Conservation (phyloP, 1,140 invertebrate species). For the Aricia agestis region DNA sequence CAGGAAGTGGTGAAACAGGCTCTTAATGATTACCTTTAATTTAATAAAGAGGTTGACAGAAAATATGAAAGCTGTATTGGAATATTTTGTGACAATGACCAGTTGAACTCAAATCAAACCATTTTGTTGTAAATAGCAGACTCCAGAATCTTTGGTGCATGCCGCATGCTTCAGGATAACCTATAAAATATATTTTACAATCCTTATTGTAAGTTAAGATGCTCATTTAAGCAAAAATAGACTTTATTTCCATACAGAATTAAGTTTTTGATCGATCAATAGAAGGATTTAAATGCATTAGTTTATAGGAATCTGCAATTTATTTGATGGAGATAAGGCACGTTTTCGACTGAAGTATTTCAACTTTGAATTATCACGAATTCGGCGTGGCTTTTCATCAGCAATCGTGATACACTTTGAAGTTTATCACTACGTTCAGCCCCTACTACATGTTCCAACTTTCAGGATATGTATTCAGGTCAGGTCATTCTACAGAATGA, state of each 20-base stretch:
- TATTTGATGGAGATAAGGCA: neutral
- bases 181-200: no score
- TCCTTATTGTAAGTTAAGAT: no score
- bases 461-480: neutral
- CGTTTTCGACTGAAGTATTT: neutral
- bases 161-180: no score
- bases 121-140: no score
- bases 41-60: no score
- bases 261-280: neutral
- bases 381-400: slow-evolving; percentile 1
- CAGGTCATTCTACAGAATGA: no score
- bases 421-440: neutral
- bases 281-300: neutral
- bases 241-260: neutral
- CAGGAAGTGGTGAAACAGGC: no score
- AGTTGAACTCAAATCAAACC: no score
- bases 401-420: neutral
- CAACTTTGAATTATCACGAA: slow-evolving; percentile 2
- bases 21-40: no score
- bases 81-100: no score
- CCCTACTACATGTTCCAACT: neutral
- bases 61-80: no score
- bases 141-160: no score
- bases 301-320: neutral
- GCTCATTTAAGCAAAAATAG: neutral